phyloP scores from a whole-genome alignment of 2,888 invertebrate genomes.

The Lutraria lutraria region DNA sequence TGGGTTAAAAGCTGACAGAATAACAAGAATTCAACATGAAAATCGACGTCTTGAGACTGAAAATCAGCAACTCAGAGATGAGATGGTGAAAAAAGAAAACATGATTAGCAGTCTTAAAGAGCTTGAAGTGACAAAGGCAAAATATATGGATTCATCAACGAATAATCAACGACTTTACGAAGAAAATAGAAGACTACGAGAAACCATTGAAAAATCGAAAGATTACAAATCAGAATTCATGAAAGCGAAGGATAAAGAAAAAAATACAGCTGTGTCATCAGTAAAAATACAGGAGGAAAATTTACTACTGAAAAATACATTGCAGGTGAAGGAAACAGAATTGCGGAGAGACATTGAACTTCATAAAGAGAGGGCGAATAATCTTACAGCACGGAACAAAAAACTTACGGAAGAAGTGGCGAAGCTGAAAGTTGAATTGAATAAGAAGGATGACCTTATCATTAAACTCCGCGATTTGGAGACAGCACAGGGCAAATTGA shows the following conservation, averaged over 20 bases:
- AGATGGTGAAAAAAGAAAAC: constrained; percentile 59
- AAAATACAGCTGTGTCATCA: constrained; percentile 38
- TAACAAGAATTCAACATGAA: constrained; percentile 56
- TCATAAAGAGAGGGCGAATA: constrained; percentile 61
- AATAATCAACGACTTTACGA: constrained; percentile 67
- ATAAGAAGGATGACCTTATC: constrained; percentile 59
- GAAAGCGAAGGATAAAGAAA: constrained; percentile 57
- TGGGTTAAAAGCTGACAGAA: constrained; percentile 47
- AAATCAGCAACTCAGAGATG: constrained; percentile 56
- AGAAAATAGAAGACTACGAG: constrained; percentile 66
- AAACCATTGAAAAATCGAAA: constrained; percentile 59
- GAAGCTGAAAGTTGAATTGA: constrained; percentile 54
- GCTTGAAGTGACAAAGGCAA: constrained; percentile 61
- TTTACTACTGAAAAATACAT: constrained; percentile 52
- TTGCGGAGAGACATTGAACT: constrained; percentile 58
- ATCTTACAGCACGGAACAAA: constrained; percentile 62
- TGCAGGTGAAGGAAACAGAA: constrained; percentile 58
- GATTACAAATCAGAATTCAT: constrained; percentile 61
- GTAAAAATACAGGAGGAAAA: constrained; percentile 62
- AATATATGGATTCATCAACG: constrained; percentile 62
- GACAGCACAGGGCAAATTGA: constrained; percentile 48
- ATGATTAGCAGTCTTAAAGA: constrained; percentile 60
- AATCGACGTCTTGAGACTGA: constrained; percentile 54
- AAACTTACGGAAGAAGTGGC: constrained; percentile 59
- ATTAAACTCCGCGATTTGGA: constrained; percentile 60